Evolutionary conservation across 92 coral and sea anemone species (phyloP).

Genomic region (Heteractis magnifica): DNA sequence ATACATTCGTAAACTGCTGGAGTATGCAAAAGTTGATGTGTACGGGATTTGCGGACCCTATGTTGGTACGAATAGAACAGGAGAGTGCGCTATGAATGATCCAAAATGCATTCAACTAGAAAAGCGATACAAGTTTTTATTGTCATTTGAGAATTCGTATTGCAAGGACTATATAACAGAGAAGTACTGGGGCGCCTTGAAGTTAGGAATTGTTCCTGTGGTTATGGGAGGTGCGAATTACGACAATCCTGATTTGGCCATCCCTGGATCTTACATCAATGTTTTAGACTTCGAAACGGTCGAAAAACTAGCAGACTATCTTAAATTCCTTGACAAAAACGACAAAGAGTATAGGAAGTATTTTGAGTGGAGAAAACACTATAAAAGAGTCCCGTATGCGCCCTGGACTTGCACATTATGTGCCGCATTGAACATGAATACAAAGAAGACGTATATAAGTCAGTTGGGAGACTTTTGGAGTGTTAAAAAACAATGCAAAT

Average conservation of each 20-base stretch:
- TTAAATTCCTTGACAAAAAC: constrained; percentile 32
- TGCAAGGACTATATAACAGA: constrained; percentile 56
- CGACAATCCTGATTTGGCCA: constrained; percentile 34
- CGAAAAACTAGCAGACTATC: constrained; percentile 34
- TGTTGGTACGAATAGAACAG: constrained; percentile 29
- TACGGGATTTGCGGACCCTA: constrained; percentile 30
- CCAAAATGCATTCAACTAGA: constrained; percentile 43
- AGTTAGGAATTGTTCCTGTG: constrained; percentile 47
- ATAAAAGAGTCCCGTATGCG: constrained; percentile 35
- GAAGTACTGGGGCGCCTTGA: constrained; percentile 54
- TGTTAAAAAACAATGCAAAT: constrained; percentile 19
- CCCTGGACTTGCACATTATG: constrained; percentile 53
- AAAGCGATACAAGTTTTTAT: constrained; percentile 33
- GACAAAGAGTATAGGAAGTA: constrained; percentile 39
- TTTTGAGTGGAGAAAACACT: constrained; percentile 52
- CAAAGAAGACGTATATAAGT: constrained; percentile 31
- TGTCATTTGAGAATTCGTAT: constrained; percentile 56
- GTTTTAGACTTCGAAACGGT: constrained; percentile 23
- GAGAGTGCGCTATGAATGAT: constrained; percentile 33
- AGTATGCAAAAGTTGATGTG: constrained; percentile 21
- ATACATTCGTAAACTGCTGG: constrained; percentile 37
- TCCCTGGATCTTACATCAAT: constrained; percentile 50
- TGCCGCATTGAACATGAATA: constrained; percentile 42
- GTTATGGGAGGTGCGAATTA: constrained; percentile 51
- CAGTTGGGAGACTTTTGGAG: constrained; percentile 23